Percentiles rank a stretch among this genome's conserved stretches.
These are phyloP conservation scores for Carcharodon carcharias DNA, from an alignment of 2,797 vertebrate genomes.

Conservation along the genomic window DNA sequence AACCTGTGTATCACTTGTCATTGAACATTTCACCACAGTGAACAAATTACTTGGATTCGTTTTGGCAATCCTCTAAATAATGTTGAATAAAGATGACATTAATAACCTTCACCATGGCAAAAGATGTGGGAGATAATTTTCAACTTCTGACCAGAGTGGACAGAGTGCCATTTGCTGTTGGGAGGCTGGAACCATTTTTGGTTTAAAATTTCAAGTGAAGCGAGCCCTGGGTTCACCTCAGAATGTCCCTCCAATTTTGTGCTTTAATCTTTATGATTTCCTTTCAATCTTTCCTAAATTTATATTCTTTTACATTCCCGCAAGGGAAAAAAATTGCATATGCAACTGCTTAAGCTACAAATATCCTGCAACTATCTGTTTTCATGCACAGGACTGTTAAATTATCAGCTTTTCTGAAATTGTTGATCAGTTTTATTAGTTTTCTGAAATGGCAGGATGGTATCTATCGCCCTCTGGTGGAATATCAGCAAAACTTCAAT, in stretches of 20 bases:
- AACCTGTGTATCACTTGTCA: not conserved
- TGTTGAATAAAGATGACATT: not conserved
- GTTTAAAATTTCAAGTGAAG: not conserved
- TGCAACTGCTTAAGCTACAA: not conserved
- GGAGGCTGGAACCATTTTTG: too few relatives aligned
- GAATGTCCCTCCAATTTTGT: not conserved
- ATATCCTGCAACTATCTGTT: not conserved
- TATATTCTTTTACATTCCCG: not conserved
- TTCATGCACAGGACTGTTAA: not conserved
- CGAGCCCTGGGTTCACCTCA: not conserved
- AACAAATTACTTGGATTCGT: not conserved
- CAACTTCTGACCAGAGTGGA: not conserved
- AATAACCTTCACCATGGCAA: too few relatives aligned
- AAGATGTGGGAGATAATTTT: not conserved
- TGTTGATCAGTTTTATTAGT: not conserved
- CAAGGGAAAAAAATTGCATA: not conserved
- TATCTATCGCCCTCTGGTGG: constrained; percentile 14
- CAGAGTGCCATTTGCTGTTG: too few relatives aligned
- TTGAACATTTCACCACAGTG: not conserved
- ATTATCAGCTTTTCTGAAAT: not conserved
- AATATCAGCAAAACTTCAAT: not conserved
- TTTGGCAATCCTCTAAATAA: not conserved
- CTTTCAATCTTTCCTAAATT: not conserved
- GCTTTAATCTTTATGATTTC: not conserved
- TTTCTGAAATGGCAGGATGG: not conserved